Conservation (phyloP, 2,888 invertebrate genomes). For the Synanthedon myopaeformis region DNA sequence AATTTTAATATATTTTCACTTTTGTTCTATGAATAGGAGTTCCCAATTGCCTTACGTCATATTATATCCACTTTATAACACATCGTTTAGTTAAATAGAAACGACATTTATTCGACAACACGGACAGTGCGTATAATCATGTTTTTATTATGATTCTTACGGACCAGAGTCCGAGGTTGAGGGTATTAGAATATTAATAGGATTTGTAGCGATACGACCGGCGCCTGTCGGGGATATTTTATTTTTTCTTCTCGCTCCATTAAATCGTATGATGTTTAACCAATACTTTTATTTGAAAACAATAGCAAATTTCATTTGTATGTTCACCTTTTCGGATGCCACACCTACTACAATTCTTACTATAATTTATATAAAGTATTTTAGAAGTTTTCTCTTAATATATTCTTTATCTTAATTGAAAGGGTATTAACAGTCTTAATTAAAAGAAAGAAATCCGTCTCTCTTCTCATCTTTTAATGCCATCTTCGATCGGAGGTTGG, state of each 20-base stretch:
- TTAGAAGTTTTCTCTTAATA: too few species aligned
- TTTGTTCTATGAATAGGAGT: too few species aligned
- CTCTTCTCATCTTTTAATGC: too few species aligned
- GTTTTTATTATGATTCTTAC: not conserved
- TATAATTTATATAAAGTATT: too few species aligned
- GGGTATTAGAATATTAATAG: constrained; percentile 23
- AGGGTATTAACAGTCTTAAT: too few species aligned
- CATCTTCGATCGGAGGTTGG: too few species aligned
- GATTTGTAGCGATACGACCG: constrained; percentile 24
- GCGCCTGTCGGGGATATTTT: constrained; percentile 31
- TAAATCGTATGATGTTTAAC: constrained; percentile 1
- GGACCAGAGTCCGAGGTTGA: constrained; percentile 1
- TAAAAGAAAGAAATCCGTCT: too few species aligned
- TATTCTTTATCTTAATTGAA: too few species aligned
- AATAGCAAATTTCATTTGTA: not conserved
- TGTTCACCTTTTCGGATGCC: not conserved
- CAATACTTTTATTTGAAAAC: not conserved
- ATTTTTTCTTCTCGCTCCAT: constrained; percentile 20
- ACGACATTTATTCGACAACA: not conserved
- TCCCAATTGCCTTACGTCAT: too few species aligned
- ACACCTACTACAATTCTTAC: too few species aligned
- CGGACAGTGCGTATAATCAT: not conserved
- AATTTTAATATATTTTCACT: too few species aligned
- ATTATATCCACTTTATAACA: not conserved
- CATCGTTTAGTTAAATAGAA: not conserved